Evolutionary conservation across 1,140 invertebrate genomes (phyloP).

Genomic region (Listronotus oregonensis): DNA sequence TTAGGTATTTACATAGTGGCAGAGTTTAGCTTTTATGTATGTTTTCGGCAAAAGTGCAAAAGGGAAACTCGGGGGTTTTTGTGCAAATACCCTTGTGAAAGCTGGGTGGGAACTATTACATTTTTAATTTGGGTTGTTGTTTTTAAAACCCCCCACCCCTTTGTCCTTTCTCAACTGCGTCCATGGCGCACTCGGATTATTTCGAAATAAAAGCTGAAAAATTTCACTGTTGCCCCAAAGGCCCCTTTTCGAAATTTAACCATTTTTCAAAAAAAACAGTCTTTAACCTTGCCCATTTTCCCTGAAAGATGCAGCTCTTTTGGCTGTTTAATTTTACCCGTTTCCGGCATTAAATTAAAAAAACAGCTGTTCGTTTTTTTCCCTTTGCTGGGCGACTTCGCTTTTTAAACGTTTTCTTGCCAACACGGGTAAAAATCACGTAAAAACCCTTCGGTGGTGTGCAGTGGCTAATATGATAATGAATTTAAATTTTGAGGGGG

Average conservation of each 20-base stretch:
- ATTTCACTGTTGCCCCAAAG: slow-evolving; percentile 4
- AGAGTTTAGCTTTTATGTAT: slow-evolving; percentile 29
- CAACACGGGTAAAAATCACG: neutral
- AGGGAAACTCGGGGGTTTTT: slow-evolving; percentile 7
- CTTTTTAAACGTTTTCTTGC: no score
- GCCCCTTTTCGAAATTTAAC: neutral
- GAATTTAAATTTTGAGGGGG: no score
- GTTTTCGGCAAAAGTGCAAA: slow-evolving; percentile 24
- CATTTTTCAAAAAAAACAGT: slow-evolving; percentile 12
- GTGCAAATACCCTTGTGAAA: neutral
- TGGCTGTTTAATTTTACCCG: slow-evolving; percentile 4
- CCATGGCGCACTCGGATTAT: slow-evolving; percentile 24
- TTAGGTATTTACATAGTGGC: slow-evolving; percentile 29
- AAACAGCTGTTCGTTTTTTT: slow-evolving; percentile 23
- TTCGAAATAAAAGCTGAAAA: slow-evolving; percentile 32
- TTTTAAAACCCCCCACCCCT: slow-evolving; percentile 15
- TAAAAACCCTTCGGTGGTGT: no score
- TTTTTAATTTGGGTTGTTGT: slow-evolving; percentile 5
- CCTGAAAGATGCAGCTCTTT: neutral
- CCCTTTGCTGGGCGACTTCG: neutral
- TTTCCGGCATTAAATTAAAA: slow-evolving; percentile 16
- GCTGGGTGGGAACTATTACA: neutral
- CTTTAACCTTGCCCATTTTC: slow-evolving; percentile 5
- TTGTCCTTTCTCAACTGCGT: slow-evolving; percentile 21
- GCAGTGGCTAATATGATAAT: no score